These are phyloP conservation scores for Parauchenoglanis punctatus DNA, from an alignment of 2,797 vertebrate species.

Conservation along the genomic window DNA sequence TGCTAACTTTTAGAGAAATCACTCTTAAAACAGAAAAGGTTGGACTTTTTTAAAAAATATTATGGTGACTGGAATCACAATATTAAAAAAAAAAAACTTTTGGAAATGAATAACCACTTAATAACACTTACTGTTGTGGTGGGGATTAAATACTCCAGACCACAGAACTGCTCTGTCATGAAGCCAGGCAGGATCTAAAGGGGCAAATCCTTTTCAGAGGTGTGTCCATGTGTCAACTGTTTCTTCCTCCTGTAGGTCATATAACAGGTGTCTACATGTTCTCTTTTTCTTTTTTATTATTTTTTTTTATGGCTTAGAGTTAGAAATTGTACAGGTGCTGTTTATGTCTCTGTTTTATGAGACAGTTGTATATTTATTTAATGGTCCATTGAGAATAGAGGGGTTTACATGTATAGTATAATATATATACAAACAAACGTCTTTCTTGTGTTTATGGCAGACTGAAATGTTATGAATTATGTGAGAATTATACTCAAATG, in stretches of 20 bases:
- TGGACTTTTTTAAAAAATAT: not conserved
- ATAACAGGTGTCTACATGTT: conserved; percentile 20
- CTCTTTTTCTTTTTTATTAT: not conserved
- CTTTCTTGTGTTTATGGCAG: not conserved
- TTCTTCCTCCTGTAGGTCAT: not conserved
- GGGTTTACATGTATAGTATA: not conserved
- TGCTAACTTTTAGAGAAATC: not conserved
- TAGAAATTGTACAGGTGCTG: not conserved
- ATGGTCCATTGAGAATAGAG: not conserved
- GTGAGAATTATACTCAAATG: not conserved
- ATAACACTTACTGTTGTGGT: not conserved
- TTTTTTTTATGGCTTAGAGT: not conserved
- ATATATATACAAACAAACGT: not conserved
- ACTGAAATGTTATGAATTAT: not conserved
- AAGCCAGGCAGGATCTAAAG: conserved; percentile 16
- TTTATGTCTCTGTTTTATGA: conserved; percentile 1
- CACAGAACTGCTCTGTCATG: conserved; percentile 6
- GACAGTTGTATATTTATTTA: conserved; percentile 18
- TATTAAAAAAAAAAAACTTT: not conserved
- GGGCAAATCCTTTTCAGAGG: conserved; percentile 1
- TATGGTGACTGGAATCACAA: not conserved
- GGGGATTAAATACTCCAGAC: not conserved
- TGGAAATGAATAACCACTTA: not conserved
- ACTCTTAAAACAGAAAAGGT: not conserved
- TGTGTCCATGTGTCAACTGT: conserved; percentile 28